Evolutionary conservation across 2,113 vertebrate species (phyloP).

Genomic region (Tachysurus fulvidraco): DNA sequence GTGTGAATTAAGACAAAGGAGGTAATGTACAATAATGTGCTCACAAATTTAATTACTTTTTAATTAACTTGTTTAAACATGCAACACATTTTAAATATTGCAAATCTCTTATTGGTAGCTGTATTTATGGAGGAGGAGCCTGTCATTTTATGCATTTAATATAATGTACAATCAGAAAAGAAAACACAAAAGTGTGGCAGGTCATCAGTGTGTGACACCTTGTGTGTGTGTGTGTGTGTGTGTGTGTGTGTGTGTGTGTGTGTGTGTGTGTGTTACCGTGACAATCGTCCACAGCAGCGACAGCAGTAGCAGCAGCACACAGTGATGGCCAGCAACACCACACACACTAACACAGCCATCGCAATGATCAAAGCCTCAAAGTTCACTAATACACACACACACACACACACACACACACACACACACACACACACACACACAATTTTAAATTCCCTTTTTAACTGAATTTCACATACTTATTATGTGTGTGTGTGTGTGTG

Average conservation of each 20-base stretch:
- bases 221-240: constrained; percentile 1
- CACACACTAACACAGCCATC: constrained; percentile 74
- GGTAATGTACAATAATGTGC: background rate
- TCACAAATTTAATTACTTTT: background rate
- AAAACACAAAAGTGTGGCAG: background rate
- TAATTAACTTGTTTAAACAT: background rate
- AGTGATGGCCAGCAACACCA: constrained; percentile 67
- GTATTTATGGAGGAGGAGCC: background rate
- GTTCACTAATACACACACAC: constrained; percentile 73
- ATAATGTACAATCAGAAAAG: background rate
- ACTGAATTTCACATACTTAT: background rate
- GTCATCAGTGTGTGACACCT: background rate
- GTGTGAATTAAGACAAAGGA: background rate
- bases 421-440: constrained; percentile 25
- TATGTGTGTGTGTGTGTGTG: background rate
- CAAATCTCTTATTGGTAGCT: background rate
- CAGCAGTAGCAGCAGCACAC: constrained; percentile 84
- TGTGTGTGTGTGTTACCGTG: constrained; percentile 25
- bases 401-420: no score
- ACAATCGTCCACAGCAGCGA: constrained; percentile 65
- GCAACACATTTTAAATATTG: background rate
- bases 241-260: constrained; percentile 1
- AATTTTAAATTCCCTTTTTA: background rate
- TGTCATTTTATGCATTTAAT: background rate
- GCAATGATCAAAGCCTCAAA: constrained; percentile 84